Percentiles rank a stretch among this genome's conserved stretches.
These are phyloP conservation scores for Dryobotodes eremita DNA, from an alignment of 2,888 invertebrate genomes.

Conservation along the genomic window DNA sequence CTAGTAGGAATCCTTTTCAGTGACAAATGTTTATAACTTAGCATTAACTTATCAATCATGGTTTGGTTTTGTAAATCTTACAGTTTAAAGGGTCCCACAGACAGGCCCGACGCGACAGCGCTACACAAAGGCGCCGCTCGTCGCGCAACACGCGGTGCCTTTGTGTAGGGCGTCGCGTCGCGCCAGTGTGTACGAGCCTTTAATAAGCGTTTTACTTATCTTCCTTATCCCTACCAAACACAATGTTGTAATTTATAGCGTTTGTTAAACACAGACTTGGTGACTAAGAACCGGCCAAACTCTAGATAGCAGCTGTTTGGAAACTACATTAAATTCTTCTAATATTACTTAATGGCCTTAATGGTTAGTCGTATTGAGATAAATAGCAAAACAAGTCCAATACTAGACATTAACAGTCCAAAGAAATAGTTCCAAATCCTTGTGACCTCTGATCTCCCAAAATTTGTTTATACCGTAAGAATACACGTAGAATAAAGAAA, in stretches of 20 bases:
- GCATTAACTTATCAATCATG: not conserved
- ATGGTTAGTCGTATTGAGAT: not conserved
- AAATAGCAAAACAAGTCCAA: not conserved
- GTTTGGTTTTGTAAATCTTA: not conserved
- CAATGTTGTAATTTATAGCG: constrained; percentile 24
- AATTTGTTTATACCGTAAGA: not conserved
- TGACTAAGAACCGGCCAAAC: constrained; percentile 38
- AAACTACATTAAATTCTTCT: constrained; percentile 22
- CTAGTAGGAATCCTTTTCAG: not conserved
- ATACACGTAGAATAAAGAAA: not conserved
- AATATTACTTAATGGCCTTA: constrained; percentile 25
- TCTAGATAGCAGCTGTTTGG: constrained; percentile 9
- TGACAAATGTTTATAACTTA: not conserved
- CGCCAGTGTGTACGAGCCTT: no score
- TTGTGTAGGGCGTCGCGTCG: no score
- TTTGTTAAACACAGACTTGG: constrained; percentile 4
- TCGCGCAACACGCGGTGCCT: no score
- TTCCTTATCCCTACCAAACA: constrained; percentile 1
- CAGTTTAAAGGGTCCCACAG: no score
- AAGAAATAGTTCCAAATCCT: not conserved
- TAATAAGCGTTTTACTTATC: constrained; percentile 16
- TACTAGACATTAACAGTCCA: not conserved
- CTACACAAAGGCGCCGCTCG: no score
- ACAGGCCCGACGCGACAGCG: no score
- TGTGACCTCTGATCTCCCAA: not conserved